A percentile compares a stretch with the other conserved stretches of the same genome.
Conservation (phyloP, 2,113 vertebrate genomes). For the Sialia sialis region DNA sequence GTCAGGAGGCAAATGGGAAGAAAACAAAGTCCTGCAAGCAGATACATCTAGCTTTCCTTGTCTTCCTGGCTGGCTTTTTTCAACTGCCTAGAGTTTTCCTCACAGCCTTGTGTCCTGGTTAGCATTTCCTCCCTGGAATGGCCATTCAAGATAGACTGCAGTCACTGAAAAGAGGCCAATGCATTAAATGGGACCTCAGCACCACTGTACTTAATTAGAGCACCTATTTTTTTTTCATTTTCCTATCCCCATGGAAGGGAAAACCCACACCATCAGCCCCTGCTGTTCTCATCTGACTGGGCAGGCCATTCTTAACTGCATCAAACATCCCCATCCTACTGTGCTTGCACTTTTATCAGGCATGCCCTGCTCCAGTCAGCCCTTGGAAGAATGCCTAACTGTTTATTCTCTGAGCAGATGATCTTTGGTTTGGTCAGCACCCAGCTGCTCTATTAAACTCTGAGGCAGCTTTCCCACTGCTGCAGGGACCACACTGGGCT, state of each 20-base stretch:
- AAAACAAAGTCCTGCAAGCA: not conserved
- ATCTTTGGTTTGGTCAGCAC: not conserved
- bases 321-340: not conserved
- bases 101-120: not conserved
- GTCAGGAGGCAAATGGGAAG: not conserved
- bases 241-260: not conserved
- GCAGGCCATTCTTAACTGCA: not conserved
- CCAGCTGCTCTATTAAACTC: not conserved
- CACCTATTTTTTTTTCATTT: not conserved
- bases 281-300: not conserved
- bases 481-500: accelerated
- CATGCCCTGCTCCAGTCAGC: not conserved
- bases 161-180: not conserved
- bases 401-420: not conserved
- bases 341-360: not conserved
- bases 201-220: not conserved
- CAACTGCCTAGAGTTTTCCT: not conserved
- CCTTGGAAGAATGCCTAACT: not conserved
- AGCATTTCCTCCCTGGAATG: not conserved
- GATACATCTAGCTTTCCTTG: not conserved
- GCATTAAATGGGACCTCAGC: not conserved
- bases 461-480: not conserved
- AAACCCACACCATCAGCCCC: not conserved
- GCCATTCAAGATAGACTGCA: not conserved
- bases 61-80: not conserved